Base-by-base conservation (phyloP, 1,140 invertebrate species). In the Papilio xuthus region DNA sequence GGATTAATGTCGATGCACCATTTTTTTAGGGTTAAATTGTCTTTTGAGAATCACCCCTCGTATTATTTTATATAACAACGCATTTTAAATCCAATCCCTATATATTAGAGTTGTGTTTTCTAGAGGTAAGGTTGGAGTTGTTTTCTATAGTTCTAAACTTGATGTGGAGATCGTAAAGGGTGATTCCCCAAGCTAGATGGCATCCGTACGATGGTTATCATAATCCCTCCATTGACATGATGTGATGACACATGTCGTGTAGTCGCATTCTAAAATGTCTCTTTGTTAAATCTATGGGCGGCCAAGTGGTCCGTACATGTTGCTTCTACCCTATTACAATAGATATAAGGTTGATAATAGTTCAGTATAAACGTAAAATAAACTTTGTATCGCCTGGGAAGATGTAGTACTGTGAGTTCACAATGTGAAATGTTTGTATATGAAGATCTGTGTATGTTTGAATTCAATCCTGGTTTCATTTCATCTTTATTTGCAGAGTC, bases 21-120 rank as follows among this genome's bases (percentile, higher is more conserved):
- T 92, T 94, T 93, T n/a, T 94, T 94, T 93, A 93, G 92, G 92
- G 92, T 93, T 93, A 93, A 94, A 94, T 94, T 94, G 92, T 94
- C 92, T 93, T 93, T 93, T 92, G 86, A 83, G 84, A 76, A 92
- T 90, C 88, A 89, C 90, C 90, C 90, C 86, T 72, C 78, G 80
- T 71, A 78, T 78, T 82, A n/a, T 79, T 78, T 79, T 69, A 10
- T 79, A 69, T 53, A 75, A 67, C 32, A 69, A 18, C 9, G n/a
- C 80, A 79, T 81, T 60, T 28, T 77, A 23, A 77, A 84, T 84
- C 78, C 23, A 86, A 82, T 44, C 1, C 0, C 7, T 10, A 4
- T 0, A 2, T 0, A 0, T 74, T 86, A 88, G n/a, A 77, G 85
- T 86, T 78, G 69, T 83, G 78, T 83, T 83, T 0, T 20, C 41